These are phyloP conservation scores for Blennius ocellaris DNA, from an alignment of 2,113 vertebrate species.

Conservation along the genomic window DNA sequence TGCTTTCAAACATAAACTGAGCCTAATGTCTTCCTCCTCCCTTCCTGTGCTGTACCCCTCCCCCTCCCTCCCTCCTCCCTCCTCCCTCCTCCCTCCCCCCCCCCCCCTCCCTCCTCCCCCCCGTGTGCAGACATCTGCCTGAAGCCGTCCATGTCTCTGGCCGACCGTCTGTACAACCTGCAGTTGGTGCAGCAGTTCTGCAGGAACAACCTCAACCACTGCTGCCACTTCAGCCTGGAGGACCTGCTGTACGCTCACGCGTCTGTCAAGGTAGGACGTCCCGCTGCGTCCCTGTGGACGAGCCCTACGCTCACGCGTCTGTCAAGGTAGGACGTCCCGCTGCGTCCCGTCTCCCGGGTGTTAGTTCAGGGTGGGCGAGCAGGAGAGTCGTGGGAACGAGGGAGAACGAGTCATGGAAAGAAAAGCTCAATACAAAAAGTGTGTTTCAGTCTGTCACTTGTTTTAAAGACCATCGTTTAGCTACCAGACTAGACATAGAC, in stretches of 20 bases:
- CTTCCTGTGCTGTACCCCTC: too few relatives aligned
- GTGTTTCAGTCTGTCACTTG: neutral
- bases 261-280: constrained; percentile 78
- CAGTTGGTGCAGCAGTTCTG: constrained; percentile 97
- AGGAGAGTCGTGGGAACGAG: constrained; percentile 22
- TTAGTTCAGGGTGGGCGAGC: too few relatives aligned
- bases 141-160: constrained; percentile 97
- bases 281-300: too few relatives aligned
- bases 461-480: constrained; percentile 17
- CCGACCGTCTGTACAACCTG: constrained; percentile 97
- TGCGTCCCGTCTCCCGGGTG: too few relatives aligned
- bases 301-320: constrained; percentile 93
- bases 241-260: constrained; percentile 96
- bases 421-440: constrained; percentile 48
- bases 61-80: too few relatives aligned
- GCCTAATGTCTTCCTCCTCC: constrained; percentile 68
- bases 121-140: constrained; percentile 99
- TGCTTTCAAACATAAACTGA: constrained; percentile 47
- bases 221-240: constrained; percentile 97
- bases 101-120: too few relatives aligned
- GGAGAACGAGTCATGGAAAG: constrained; percentile 65
- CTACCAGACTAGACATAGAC: constrained; percentile 15
- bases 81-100: too few relatives aligned
- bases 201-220: constrained; percentile 93
- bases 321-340: constrained; percentile 62